A percentile compares a stretch with the other conserved stretches of the same genome.
phyloP scores from a whole-genome alignment of 2,113 vertebrate species.

The Oceanites oceanicus region DNA sequence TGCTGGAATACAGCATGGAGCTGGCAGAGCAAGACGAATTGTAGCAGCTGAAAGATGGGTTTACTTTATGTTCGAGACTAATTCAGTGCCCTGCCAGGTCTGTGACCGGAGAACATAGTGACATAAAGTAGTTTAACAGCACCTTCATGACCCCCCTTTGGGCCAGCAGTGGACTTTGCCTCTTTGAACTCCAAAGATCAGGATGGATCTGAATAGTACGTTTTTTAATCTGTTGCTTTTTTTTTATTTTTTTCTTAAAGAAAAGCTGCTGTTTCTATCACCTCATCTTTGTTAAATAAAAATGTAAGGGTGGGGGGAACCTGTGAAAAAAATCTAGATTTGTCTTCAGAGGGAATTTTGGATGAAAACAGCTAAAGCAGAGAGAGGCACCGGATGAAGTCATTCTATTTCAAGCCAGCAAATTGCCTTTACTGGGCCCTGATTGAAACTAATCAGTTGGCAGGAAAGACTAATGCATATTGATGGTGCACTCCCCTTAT shows the following conservation, averaged over 20 bases:
- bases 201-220: background rate
- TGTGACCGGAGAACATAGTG: background rate
- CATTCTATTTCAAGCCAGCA: background rate
- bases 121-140: background rate
- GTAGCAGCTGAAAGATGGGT: background rate
- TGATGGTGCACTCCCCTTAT: background rate
- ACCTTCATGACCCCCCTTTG: background rate
- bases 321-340: background rate
- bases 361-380: background rate
- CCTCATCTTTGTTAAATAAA: background rate
- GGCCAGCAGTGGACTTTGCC: background rate
- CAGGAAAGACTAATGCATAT: background rate
- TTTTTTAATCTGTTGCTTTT: background rate
- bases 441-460: background rate
- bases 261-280: background rate
- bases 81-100: background rate
- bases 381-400: background rate
- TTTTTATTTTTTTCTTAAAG: background rate
- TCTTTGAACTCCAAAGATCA: background rate
- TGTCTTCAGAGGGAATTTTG: background rate
- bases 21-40: background rate
- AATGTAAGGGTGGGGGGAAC: background rate
- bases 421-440: background rate
- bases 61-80: background rate
- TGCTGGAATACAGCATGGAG: background rate